phyloP scores from a whole-genome alignment of 2,797 vertebrate genomes.

The Varecia variegata region DNA sequence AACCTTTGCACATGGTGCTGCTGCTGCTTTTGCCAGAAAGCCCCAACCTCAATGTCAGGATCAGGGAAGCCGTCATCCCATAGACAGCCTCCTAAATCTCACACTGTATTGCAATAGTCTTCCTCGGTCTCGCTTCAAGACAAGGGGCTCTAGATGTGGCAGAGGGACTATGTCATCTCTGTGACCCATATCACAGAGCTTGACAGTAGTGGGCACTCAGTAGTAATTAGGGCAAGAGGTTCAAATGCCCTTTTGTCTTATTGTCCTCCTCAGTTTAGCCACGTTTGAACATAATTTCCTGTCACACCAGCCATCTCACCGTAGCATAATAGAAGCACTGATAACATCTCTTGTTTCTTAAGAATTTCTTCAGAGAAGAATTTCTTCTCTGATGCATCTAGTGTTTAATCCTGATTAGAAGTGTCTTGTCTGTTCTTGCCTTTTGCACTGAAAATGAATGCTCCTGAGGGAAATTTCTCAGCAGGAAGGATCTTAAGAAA shows the following conservation, averaged over 20 bases:
- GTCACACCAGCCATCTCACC: background rate
- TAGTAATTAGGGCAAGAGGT: background rate
- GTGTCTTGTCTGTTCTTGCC: background rate
- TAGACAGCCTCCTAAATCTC: background rate
- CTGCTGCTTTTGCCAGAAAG: background rate
- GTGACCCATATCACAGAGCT: background rate
- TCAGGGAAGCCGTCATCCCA: background rate
- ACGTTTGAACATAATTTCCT: no score
- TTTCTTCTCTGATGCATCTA: background rate
- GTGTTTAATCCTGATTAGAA: slow-evolving; percentile 10
- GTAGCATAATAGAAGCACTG: background rate
- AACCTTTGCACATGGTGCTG: background rate
- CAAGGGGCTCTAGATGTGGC: background rate
- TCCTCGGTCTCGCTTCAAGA: background rate
- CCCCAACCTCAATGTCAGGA: background rate
- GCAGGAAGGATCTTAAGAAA: background rate
- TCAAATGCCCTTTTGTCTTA: background rate
- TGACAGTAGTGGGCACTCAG: background rate
- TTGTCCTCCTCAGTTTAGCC: background rate
- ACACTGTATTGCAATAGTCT: background rate
- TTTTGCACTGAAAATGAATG: background rate
- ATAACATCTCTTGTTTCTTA: background rate
- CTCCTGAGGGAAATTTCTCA: background rate
- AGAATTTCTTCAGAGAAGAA: background rate
- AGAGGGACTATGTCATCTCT: background rate